phyloP scores from a whole-genome alignment of 92 coral and sea anemone species.

The Paragorgia papillata region DNA sequence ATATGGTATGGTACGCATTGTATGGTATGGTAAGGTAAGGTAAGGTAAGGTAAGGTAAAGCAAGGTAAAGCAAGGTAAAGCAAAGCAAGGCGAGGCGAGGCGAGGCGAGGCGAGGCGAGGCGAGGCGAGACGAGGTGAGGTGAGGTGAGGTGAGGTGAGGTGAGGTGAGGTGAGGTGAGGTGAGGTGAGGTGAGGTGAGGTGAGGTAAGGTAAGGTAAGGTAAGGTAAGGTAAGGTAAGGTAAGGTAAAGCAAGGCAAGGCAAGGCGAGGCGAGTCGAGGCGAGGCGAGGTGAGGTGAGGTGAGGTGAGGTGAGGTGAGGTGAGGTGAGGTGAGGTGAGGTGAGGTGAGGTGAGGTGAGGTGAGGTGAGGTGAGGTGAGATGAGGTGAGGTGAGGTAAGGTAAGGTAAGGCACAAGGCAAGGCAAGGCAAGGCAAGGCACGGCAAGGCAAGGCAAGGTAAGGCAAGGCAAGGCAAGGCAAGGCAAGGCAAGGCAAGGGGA shows the following conservation, averaged over 20 bases:
- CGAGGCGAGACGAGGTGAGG: constrained; percentile 16
- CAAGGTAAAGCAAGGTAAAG: too few relatives aligned
- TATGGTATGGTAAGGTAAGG: too few relatives aligned
- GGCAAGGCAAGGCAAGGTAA: too few relatives aligned
- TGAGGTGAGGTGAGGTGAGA: neutral
- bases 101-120: constrained; percentile 21
- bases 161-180: neutral
- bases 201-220: neutral
- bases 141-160: neutral
- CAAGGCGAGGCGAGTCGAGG: neutral
- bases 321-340: neutral
- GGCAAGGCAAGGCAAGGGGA: neutral
- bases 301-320: neutral
- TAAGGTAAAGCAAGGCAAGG: neutral
- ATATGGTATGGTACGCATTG: too few relatives aligned
- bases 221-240: neutral
- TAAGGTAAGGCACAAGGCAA: neutral
- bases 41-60: too few relatives aligned
- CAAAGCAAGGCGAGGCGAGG: neutral
- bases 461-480: neutral
- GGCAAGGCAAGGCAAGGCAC: too few relatives aligned
- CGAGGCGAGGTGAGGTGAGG: neutral
- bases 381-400: neutral
- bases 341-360: too few relatives aligned
- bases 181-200: neutral